Conservation (phyloP, 1,140 invertebrate species). For the Cyclina sinensis region DNA sequence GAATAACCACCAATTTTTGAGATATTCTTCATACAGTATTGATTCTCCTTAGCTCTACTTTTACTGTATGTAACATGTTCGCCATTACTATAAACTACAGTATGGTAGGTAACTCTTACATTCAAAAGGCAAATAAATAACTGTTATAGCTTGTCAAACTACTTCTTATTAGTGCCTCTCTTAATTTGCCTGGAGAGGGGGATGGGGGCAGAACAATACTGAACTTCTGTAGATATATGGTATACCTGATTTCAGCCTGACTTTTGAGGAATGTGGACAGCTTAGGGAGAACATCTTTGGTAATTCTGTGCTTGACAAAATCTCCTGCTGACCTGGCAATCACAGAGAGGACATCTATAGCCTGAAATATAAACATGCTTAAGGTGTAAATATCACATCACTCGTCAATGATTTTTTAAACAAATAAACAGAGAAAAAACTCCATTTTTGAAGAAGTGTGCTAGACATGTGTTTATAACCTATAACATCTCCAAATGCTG, state of each 20-base stretch:
- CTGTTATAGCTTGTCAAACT: neutral
- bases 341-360: constrained; percentile 72
- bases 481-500: too few relatives aligned
- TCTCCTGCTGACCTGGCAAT: constrained; percentile 75
- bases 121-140: neutral
- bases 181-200: neutral
- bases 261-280: constrained; percentile 72
- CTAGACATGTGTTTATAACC: too few relatives aligned
- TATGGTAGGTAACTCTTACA: neutral
- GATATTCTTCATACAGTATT: too few relatives aligned
- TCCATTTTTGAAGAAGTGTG: too few relatives aligned
- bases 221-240: neutral
- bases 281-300: constrained; percentile 80
- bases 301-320: constrained; percentile 78
- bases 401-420: too few relatives aligned
- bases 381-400: too few relatives aligned
- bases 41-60: too few relatives aligned
- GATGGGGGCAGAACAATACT: neutral
- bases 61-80: too few relatives aligned
- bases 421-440: too few relatives aligned
- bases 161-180: neutral
- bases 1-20: too few relatives aligned
- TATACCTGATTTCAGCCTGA: constrained; percentile 77
- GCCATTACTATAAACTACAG: too few relatives aligned
- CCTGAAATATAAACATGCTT: constrained; percentile 55